Percentiles rank a stretch among this genome's conserved stretches.
Conservation (phyloP, 2,113 vertebrate genomes). For the Solenodon paradoxus region DNA sequence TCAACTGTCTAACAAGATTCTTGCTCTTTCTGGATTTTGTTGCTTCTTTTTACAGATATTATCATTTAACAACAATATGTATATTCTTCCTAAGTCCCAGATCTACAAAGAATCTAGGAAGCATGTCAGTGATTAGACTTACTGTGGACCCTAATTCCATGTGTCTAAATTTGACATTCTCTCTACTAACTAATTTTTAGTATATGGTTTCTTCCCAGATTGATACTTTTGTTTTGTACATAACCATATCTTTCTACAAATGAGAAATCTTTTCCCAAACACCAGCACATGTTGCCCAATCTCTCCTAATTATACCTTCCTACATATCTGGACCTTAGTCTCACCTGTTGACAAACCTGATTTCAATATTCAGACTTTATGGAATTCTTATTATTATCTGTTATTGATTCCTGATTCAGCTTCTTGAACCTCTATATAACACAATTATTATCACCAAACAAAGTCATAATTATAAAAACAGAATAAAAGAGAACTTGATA, state of each 20-base stretch:
- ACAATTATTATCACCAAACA: background rate
- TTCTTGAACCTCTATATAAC: background rate
- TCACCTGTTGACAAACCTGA: background rate
- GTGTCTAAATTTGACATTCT: background rate
- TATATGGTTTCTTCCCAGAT: background rate
- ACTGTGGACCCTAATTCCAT: background rate
- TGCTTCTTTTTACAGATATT: background rate
- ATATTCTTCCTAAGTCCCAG: background rate
- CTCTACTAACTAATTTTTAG: background rate
- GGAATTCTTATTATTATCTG: background rate
- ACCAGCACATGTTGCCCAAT: background rate
- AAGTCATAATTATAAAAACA: background rate
- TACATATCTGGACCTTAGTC: background rate
- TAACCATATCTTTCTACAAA: background rate
- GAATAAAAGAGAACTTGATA: background rate
- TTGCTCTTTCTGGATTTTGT: background rate
- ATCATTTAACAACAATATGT: background rate
- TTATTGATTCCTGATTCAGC: background rate
- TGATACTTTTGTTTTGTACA: background rate
- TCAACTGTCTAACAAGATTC: background rate
- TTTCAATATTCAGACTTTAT: background rate
- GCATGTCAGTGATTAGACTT: background rate
- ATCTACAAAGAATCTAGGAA: background rate
- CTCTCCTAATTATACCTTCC: background rate
- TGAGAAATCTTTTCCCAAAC: background rate